Percentiles rank a stretch among this genome's conserved stretches.
These are phyloP conservation scores for Liasis olivaceus DNA, from an alignment of 2,797 vertebrate species.

Conservation along the genomic window DNA sequence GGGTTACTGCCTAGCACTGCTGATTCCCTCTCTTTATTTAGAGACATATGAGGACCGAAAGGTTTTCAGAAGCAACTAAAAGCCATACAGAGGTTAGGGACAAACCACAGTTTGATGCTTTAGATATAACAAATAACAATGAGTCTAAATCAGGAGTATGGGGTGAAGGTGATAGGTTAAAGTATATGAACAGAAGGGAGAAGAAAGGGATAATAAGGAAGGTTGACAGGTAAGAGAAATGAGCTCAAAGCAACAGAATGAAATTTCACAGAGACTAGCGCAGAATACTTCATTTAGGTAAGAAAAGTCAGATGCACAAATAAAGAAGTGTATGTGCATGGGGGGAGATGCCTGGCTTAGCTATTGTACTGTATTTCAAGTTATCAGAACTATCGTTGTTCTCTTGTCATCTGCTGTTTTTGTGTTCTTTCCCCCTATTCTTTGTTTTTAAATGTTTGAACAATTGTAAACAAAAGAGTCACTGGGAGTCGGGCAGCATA, in stretches of 20 bases:
- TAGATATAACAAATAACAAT: background rate
- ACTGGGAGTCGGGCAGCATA: too few relatives aligned
- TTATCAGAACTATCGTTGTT: too few relatives aligned
- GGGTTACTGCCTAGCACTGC: background rate
- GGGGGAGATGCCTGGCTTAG: too few relatives aligned
- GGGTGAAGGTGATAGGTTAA: background rate
- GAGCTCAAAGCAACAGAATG: background rate
- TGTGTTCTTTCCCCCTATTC: too few relatives aligned
- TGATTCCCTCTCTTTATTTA: background rate
- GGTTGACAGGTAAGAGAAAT: background rate
- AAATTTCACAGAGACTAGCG: background rate
- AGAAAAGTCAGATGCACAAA: too few relatives aligned
- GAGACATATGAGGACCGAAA: background rate
- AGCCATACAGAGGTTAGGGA: background rate
- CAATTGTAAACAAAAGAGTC: too few relatives aligned
- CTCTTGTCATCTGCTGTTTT: too few relatives aligned
- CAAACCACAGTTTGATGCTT: background rate
- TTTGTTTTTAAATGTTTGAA: too few relatives aligned
- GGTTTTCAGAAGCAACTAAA: background rate
- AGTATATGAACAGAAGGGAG: background rate
- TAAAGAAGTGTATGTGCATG: too few relatives aligned
- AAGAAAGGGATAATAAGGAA: background rate
- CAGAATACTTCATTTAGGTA: too few relatives aligned
- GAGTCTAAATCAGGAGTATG: background rate
- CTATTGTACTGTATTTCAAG: too few relatives aligned